Base-by-base conservation (phyloP, 23 tunicate species). In the Trididemnum miniatum region DNA sequence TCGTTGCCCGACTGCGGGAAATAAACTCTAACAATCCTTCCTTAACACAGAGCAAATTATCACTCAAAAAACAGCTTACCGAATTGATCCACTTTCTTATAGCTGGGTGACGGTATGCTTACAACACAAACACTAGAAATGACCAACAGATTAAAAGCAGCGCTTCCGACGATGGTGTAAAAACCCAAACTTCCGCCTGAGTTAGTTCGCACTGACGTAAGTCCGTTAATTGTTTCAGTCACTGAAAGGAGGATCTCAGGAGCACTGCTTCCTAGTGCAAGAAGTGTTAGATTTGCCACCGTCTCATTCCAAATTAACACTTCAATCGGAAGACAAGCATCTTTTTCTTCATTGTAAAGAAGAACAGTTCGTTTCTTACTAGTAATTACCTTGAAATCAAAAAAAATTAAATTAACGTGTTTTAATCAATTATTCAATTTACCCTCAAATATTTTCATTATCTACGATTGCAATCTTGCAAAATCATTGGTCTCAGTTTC, bases 271-370 rank as follows among this genome's bases (percentile, higher is more conserved):
- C 91, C 91, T 65, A 87, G 80, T 1, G 91, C 91, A 1, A 87
- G 83, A 37, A 87, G 86, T 31, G 91, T 87, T 31, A 87, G 76
- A 71, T 87, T 87, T 2, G 91, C 91, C 3, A 87, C 91, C 31
- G 91, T 87, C 40, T 87, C 91, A 35, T 87, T 87, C 91, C 91
- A 87, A 44, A 87, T 39, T 65, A 87, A 59, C 27, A 87, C 91
- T 40, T 87, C 82, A 25, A 57, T 80, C 26, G 80, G 73, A 1
- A 80, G 54, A 35, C 39, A 71, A 29, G 80, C 77, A 2, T 32
- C 69, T 9, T 1, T 12, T 49, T 87, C 91, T n/a, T n/a, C n/a
- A 40, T 87, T 86, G 72, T 77, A 81, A 30, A 80, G 33, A 31
- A 87, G 59, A 0, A 87, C 64, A 2, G 91, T 87, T 40, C 91